Conservation (phyloP, 1,140 invertebrate species). For the Anoplophora glabripennis region DNA sequence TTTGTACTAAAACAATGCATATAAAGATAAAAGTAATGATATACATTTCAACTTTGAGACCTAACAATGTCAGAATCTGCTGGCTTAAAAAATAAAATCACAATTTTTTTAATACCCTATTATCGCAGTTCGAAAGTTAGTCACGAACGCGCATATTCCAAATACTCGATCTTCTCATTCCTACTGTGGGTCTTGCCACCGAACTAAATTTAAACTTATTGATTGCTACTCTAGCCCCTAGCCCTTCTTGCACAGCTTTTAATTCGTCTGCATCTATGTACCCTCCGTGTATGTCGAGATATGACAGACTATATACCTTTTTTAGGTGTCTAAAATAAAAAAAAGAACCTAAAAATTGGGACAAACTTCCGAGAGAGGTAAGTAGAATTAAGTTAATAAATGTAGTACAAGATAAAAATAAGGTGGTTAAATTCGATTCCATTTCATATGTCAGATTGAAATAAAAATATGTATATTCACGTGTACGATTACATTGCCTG, state of each 20-base stretch:
- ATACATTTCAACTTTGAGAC: conserved; percentile 2
- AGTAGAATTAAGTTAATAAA: too few species aligned
- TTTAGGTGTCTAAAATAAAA: conserved; percentile 37
- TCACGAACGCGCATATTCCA: conserved; percentile 84
- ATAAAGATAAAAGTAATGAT: not conserved
- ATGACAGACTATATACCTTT: conserved; percentile 37
- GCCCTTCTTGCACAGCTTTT: conserved; percentile 38
- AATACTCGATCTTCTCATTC: conserved; percentile 78
- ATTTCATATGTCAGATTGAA: too few species aligned
- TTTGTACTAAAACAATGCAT: too few species aligned
- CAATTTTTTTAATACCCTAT: conserved; percentile 4
- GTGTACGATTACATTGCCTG: too few species aligned
- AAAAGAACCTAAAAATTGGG: too few species aligned
- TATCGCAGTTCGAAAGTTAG: conserved; percentile 45
- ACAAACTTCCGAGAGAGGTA: too few species aligned
- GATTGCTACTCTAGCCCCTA: conserved; percentile 55
- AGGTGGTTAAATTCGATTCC: too few species aligned
- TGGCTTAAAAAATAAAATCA: conserved; percentile 6
- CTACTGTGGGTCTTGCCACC: conserved; percentile 84
- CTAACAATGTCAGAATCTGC: not conserved
- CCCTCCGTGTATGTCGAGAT: conserved; percentile 46
- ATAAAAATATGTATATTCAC: too few species aligned
- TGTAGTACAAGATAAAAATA: too few species aligned
- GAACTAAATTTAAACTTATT: conserved; percentile 74
- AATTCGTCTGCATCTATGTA: conserved; percentile 41